A percentile compares a stretch with the other conserved stretches of the same genome.
These are phyloP conservation scores for Conus betulinus DNA, from an alignment of 1,140 invertebrate genomes.

Conservation along the genomic window DNA sequence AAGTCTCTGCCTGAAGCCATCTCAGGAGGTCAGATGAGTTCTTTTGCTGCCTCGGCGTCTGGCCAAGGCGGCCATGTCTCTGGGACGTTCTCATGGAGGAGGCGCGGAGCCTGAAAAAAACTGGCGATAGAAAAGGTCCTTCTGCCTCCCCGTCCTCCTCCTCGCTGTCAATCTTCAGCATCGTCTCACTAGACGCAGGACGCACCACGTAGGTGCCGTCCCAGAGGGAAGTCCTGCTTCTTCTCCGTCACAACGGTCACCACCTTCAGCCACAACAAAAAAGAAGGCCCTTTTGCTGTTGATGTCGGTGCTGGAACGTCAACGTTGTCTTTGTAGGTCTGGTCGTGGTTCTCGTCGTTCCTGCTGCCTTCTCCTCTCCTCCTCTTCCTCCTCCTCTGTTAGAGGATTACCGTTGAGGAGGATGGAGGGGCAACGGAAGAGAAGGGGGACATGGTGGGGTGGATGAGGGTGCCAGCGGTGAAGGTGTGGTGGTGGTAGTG, in stretches of 20 bases:
- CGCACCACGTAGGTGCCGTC: constrained; percentile 48
- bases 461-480: constrained; percentile 33
- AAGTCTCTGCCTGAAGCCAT: no score
- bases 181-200: constrained; percentile 56
- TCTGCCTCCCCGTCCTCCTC: constrained; percentile 37
- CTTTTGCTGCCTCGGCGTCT: constrained; percentile 67
- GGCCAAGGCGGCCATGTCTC: constrained; percentile 67
- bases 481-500: constrained; percentile 8
- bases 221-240: constrained; percentile 19
- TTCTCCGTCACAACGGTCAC: background rate
- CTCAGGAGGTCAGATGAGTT: constrained; percentile 54
- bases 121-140: constrained; percentile 25
- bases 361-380: no score
- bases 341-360: background rate
- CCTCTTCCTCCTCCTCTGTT: background rate
- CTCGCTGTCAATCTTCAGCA: constrained; percentile 50
- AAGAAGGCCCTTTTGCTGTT: background rate
- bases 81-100: constrained; percentile 67
- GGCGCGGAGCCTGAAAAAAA: constrained; percentile 57
- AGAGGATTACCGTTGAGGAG: background rate
- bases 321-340: background rate
- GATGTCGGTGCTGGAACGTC: background rate
- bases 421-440: background rate
- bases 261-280: no score
- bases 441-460: background rate